Conservation (phyloP, 2,888 invertebrate genomes). For the Elaeidobius kamerunicus region DNA sequence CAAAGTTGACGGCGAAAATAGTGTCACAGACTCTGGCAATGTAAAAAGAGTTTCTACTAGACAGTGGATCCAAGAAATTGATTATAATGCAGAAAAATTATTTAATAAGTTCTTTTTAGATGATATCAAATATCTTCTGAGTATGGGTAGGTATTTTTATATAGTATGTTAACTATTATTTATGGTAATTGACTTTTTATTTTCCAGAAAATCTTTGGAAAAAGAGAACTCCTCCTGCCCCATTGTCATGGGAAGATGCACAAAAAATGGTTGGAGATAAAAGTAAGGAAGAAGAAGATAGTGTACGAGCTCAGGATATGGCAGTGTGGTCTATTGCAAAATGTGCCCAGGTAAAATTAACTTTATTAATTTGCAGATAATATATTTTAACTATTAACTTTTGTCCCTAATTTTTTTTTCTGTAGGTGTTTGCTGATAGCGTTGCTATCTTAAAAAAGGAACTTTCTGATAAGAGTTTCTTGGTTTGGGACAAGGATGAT, state of each 20-base stretch:
- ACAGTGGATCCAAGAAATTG: conserved; percentile 80
- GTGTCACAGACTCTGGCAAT: conserved; percentile 53
- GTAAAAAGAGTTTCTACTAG: conserved; percentile 69
- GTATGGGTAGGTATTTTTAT: conserved; percentile 62
- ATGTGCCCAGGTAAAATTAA: conserved; percentile 46
- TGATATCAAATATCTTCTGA: conserved; percentile 91
- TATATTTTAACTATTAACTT: conserved; percentile 50
- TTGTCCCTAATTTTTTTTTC: no score
- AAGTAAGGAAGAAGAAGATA: conserved; percentile 33
- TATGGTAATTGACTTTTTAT: background rate
- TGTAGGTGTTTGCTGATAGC: conserved; percentile 63
- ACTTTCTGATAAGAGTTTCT: conserved; percentile 60
- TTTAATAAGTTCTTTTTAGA: conserved; percentile 92
- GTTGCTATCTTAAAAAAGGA: conserved; percentile 61
- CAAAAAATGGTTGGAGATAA: conserved; percentile 36
- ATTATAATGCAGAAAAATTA: conserved; percentile 80
- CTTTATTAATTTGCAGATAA: conserved; percentile 63
- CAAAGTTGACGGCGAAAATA: conserved; percentile 57
- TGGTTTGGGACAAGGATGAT: conserved; percentile 99
- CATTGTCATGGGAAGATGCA: conserved; percentile 66
- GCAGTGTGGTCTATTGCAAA: conserved; percentile 47
- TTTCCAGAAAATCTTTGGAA: conserved; percentile 82
- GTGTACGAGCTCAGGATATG: conserved; percentile 42
- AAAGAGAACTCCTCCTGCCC: conserved; percentile 79
- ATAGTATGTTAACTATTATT: background rate